Evolutionary conservation across 2,888 invertebrate genomes (phyloP).

Genomic region (Sinotaia quadrata): DNA sequence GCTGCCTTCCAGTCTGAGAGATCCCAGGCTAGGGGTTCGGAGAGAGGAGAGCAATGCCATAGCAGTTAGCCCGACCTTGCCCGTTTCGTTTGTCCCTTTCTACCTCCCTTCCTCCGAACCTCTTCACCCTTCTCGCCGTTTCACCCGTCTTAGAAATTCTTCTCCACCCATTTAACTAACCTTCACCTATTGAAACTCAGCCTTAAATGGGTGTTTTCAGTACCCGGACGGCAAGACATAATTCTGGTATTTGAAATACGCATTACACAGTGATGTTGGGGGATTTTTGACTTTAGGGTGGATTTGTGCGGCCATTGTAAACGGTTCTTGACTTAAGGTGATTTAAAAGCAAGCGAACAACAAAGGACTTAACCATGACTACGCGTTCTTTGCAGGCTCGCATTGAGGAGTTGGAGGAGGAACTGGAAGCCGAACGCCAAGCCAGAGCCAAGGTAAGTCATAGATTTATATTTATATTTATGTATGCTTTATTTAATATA

Average conservation of each 20-base stretch:
- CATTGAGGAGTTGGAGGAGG: constrained; percentile 99
- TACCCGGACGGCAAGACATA: too few species aligned
- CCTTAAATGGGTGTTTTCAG: too few species aligned
- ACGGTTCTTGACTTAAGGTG: too few species aligned
- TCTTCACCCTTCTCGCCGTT: background rate
- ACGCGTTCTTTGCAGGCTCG: constrained; percentile 76
- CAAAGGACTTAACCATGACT: too few species aligned
- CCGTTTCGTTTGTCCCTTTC: background rate
- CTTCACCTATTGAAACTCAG: background rate
- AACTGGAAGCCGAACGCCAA: constrained; percentile 98
- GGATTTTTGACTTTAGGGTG: too few species aligned
- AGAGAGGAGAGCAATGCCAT: background rate
- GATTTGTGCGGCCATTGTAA: too few species aligned
- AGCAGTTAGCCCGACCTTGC: background rate
- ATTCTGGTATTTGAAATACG: too few species aligned
- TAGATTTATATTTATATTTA: background rate
- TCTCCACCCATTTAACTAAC: background rate
- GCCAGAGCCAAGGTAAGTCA: constrained; percentile 85
- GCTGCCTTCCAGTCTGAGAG: background rate
- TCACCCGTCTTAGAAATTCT: background rate
- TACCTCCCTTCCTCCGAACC: background rate
- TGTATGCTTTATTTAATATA: background rate
- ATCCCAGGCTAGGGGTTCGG: constrained; percentile 3
- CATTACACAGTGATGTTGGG: too few species aligned
- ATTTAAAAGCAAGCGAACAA: too few species aligned